These are phyloP conservation scores for Chrysomela aeneicollis DNA, from an alignment of 2,888 invertebrate species.

Conservation along the genomic window DNA sequence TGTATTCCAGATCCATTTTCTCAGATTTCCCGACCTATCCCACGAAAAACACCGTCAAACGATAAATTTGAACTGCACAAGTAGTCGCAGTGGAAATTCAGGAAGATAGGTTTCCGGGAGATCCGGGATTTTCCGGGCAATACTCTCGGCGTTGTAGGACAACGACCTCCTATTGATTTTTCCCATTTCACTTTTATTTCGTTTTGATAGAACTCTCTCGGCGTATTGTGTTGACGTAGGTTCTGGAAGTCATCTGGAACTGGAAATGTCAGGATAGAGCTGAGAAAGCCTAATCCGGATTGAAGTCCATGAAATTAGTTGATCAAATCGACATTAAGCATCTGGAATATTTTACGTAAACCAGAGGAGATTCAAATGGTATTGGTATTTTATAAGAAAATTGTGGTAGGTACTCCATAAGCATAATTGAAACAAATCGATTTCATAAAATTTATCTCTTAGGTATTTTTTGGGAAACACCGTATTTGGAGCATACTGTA, in stretches of 20 bases:
- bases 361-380: too few species aligned
- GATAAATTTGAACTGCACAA: slow-evolving; percentile 19
- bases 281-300: too few species aligned
- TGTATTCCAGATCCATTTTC: slow-evolving; percentile 1
- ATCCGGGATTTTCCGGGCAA: slow-evolving; percentile 50
- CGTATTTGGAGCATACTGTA: too few species aligned
- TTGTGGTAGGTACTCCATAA: too few species aligned
- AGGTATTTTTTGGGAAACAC: too few species aligned
- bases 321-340: too few species aligned
- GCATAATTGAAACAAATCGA: too few species aligned
- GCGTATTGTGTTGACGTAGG: slow-evolving; percentile 8
- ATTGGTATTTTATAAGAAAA: too few species aligned
- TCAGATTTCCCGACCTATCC: slow-evolving; percentile 14
- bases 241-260: background rate
- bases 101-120: slow-evolving; percentile 37
- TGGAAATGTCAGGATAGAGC: background rate
- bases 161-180: slow-evolving; percentile 60
- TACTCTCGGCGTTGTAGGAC: slow-evolving; percentile 52
- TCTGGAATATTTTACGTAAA: too few species aligned
- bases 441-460: too few species aligned
- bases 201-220: slow-evolving; percentile 54
- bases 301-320: too few species aligned
- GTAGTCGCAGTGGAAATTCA: slow-evolving; percentile 25
- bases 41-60: background rate
- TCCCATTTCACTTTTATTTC: slow-evolving; percentile 62